A percentile compares a stretch with the other conserved stretches of the same genome.
These are phyloP conservation scores for Dromococcyx pavoninus DNA, from an alignment of 2,797 vertebrate genomes.

Conservation along the genomic window DNA sequence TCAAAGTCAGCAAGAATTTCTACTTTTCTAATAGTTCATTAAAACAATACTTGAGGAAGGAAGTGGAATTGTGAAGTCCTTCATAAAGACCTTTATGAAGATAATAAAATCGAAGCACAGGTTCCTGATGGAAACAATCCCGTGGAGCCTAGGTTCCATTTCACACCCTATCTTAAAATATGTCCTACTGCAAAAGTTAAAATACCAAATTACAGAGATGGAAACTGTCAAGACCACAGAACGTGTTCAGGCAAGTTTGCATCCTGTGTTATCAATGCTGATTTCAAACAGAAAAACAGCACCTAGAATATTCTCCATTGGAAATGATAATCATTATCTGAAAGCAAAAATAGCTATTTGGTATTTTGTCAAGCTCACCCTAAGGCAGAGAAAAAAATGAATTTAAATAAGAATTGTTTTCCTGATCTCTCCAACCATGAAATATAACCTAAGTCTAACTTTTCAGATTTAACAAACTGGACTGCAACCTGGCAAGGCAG, in stretches of 20 bases:
- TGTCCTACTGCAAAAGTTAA: not conserved
- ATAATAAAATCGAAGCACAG: not conserved
- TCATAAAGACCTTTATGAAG: not conserved
- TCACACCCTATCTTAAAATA: not conserved
- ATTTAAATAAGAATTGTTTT: not conserved
- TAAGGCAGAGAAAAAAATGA: not conserved
- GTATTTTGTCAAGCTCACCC: not conserved
- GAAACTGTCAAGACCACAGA: not conserved
- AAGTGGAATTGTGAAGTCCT: not conserved
- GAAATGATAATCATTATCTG: not conserved
- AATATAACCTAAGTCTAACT: not conserved
- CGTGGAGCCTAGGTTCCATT: not conserved
- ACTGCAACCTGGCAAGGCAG: not conserved
- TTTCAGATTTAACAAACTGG: not conserved
- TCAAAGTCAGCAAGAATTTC: not conserved
- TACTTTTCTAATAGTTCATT: not conserved
- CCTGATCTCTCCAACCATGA: not conserved
- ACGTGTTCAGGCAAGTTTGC: not conserved
- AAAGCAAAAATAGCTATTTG: not conserved
- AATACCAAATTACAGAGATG: not conserved
- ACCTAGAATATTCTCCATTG: fast-evolving
- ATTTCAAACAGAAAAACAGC: not conserved
- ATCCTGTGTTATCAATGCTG: not conserved
- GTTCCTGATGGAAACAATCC: not conserved
- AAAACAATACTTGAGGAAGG: not conserved